These are phyloP conservation scores for Megatriorchis doriae DNA, from an alignment of 2,113 vertebrate genomes.

Conservation along the genomic window DNA sequence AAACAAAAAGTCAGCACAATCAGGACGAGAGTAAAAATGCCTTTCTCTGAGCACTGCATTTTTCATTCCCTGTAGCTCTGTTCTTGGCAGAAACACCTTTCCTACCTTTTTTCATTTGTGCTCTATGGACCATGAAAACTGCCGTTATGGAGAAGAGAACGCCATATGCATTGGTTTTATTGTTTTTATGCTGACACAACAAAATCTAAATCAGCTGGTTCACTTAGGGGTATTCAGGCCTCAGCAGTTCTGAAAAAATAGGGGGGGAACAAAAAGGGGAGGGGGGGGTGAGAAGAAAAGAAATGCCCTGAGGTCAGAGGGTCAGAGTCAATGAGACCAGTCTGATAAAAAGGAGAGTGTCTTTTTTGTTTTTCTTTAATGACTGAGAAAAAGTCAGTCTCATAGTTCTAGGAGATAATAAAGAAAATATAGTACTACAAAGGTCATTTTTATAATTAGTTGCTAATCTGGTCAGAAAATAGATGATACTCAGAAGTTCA, in stretches of 20 bases:
- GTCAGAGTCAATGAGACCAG: background rate
- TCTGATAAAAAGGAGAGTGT: background rate
- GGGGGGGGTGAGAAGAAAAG: background rate
- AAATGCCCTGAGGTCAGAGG: background rate
- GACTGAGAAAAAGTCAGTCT: background rate
- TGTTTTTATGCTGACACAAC: slow-evolving; percentile 64
- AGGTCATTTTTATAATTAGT: background rate
- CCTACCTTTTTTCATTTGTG: slow-evolving; percentile 59
- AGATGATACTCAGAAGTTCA: background rate
- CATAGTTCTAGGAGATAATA: background rate
- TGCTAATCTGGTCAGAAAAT: background rate
- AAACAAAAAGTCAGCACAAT: slow-evolving; percentile 38
- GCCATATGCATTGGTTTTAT: slow-evolving; percentile 50
- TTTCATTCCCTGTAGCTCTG: slow-evolving; percentile 48
- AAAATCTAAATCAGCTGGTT: slow-evolving; percentile 47
- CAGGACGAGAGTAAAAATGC: background rate
- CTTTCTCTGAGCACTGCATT: slow-evolving; percentile 2
- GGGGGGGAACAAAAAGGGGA: rapidly evolving
- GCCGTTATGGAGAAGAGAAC: slow-evolving; percentile 35
- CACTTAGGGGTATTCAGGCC: slow-evolving; percentile 44
- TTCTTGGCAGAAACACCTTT: slow-evolving; percentile 60
- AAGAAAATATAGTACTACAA: background rate
- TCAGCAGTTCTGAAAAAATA: slow-evolving; percentile 35
- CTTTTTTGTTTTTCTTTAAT: background rate
- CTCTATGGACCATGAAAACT: slow-evolving; percentile 65